phyloP scores from a whole-genome alignment of 2,888 invertebrate genomes.

The Pristionchus maxplancki region DNA sequence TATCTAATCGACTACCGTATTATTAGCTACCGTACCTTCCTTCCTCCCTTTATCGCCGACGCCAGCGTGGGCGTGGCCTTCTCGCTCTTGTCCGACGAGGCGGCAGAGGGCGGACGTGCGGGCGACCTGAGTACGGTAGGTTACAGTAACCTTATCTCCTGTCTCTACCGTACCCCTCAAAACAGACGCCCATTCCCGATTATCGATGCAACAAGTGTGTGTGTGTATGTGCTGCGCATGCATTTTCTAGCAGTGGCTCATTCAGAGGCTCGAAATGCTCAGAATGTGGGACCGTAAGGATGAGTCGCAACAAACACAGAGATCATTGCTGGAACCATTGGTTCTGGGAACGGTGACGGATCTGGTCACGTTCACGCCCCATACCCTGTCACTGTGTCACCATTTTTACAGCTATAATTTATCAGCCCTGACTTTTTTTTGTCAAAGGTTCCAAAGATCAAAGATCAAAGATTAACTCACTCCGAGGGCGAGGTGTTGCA shows the following conservation, averaged over 20 bases:
- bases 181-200: neutral
- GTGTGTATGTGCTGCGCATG: neutral
- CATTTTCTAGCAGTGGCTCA: slow-evolving; percentile 2
- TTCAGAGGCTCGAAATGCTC: neutral
- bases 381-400: too few species aligned
- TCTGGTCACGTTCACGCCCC: too few species aligned
- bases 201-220: neutral
- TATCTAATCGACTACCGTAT: too few species aligned
- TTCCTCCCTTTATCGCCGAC: slow-evolving; percentile 41
- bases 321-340: neutral
- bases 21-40: slow-evolving; percentile 17
- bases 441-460: neutral
- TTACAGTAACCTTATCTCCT: neutral
- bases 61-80: slow-evolving; percentile 28
- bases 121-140: neutral
- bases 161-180: neutral
- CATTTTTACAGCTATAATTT: too few species aligned
- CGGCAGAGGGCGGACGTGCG: slow-evolving; percentile 35
- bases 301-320: neutral
- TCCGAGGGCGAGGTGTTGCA: slow-evolving; percentile 40
- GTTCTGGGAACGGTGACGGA: too few species aligned
- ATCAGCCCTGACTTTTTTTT: too few species aligned
- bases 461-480: slow-evolving; percentile 16
- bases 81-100: slow-evolving; percentile 26
- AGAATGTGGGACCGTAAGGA: neutral